Evolutionary conservation across 1,140 invertebrate genomes (phyloP).

Genomic region (Scaptodrosophila lebanonensis): DNA sequence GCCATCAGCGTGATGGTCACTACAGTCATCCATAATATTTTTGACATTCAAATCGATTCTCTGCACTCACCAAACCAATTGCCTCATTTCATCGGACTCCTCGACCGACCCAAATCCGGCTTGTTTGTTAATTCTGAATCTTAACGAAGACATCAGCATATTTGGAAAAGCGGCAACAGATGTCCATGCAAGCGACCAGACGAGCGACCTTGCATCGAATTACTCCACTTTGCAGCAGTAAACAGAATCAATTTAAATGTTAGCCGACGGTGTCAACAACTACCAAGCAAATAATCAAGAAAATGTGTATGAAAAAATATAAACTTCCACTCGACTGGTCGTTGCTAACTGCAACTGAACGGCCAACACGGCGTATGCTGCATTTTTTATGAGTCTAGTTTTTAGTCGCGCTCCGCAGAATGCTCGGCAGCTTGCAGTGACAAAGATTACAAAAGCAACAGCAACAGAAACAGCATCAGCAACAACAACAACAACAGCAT

Average conservation of each 20-base stretch:
- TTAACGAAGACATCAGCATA: too few relatives aligned
- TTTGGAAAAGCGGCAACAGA: slow-evolving; percentile 30
- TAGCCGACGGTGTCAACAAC: slow-evolving; percentile 11
- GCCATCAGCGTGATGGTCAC: too few relatives aligned
- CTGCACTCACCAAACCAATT: too few relatives aligned
- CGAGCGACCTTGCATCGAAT: slow-evolving; percentile 36
- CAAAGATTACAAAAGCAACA: too few relatives aligned
- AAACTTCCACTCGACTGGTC: slow-evolving; percentile 13
- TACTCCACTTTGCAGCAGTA: slow-evolving; percentile 38
- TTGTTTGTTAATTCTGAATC: slow-evolving; percentile 30
- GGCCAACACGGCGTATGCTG: slow-evolving; percentile 45
- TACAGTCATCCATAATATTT: too few relatives aligned
- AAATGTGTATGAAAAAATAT: slow-evolving; percentile 1
- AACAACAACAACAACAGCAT: too few relatives aligned
- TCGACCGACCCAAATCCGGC: slow-evolving; percentile 33
- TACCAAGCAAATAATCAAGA: slow-evolving; percentile 2
- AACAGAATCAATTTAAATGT: slow-evolving; percentile 45
- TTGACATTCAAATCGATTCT: too few relatives aligned
- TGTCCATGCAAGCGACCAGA: slow-evolving; percentile 15
- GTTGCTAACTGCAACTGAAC: slow-evolving; percentile 3
- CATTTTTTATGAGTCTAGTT: slow-evolving; percentile 11
- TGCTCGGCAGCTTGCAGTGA: background rate
- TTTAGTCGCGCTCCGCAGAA: too few relatives aligned
- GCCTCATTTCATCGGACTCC: too few relatives aligned
- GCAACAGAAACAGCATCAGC: too few relatives aligned